Evolutionary conservation across 2,797 vertebrate genomes (phyloP).

Genomic region (Oophaga sylvatica): DNA sequence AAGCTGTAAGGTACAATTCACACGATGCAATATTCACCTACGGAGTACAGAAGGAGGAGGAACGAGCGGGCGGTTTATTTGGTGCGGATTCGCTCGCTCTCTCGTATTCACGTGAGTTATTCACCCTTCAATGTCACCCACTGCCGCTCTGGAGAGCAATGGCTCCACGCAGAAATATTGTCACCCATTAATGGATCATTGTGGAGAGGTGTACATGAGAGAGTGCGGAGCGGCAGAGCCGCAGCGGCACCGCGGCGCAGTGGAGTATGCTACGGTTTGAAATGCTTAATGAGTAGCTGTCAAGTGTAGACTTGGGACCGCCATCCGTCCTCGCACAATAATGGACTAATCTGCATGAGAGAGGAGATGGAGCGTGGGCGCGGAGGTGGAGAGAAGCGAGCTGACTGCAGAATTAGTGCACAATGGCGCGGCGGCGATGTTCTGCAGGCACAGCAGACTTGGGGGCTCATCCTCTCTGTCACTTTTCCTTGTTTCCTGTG

Average conservation of each 20-base stretch:
- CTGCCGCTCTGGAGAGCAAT: slow-evolving; percentile 42
- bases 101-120: slow-evolving; percentile 29
- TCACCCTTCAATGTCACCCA: slow-evolving; percentile 54
- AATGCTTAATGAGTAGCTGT: slow-evolving; percentile 65
- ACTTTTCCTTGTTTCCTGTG: background rate
- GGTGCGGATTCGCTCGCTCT: background rate
- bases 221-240: slow-evolving; percentile 47
- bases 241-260: slow-evolving; percentile 13
- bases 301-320: slow-evolving; percentile 59
- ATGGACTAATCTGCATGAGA: slow-evolving; percentile 56
- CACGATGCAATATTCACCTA: background rate
- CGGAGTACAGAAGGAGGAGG: background rate
- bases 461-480: background rate
- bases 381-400: slow-evolving; percentile 38
- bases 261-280: slow-evolving; percentile 58
- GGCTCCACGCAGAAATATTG: slow-evolving; percentile 62
- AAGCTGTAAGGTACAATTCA: background rate
- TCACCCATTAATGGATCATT: slow-evolving; percentile 58
- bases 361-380: slow-evolving; percentile 50
- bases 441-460: slow-evolving; percentile 24
- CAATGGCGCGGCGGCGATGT: slow-evolving; percentile 31
- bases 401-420: slow-evolving; percentile 46
- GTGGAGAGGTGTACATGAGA: slow-evolving; percentile 24
- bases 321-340: slow-evolving; percentile 39
- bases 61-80: background rate